Evolutionary conservation across 2,888 invertebrate genomes (phyloP).

Genomic region (Erebia aethiops): DNA sequence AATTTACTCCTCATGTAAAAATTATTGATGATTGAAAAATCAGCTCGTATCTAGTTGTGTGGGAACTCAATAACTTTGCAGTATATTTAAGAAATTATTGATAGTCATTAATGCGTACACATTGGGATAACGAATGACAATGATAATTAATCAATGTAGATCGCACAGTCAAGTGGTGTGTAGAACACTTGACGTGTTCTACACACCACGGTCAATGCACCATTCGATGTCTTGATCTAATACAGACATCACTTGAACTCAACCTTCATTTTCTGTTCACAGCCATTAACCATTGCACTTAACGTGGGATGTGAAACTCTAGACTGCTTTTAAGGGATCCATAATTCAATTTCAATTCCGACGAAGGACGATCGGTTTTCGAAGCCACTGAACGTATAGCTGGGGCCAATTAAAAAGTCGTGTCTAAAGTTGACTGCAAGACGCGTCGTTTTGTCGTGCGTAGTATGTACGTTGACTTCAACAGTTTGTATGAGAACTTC

Average conservation of each 20-base stretch:
- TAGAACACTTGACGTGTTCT: no score
- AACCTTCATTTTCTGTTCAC: no score
- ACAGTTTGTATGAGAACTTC: no score
- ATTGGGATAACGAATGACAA: not conserved
- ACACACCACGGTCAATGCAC: not conserved
- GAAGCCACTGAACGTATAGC: not conserved
- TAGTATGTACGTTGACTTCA: no score
- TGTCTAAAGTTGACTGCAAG: no score
- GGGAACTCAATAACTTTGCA: constrained; percentile 30
- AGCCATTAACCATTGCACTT: no score
- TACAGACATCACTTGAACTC: no score
- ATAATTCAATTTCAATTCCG: not conserved
- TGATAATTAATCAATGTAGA: not conserved
- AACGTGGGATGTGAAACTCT: no score
- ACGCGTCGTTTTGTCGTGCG: no score
- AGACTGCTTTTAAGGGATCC: not conserved
- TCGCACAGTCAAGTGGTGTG: not conserved
- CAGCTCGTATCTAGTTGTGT: not conserved
- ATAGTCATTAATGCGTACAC: not conserved
- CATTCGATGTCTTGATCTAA: not conserved
- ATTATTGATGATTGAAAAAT: not conserved
- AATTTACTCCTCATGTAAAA: no score
- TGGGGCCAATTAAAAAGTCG: no score
- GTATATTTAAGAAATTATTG: not conserved
- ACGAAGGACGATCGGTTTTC: not conserved